phyloP scores from a whole-genome alignment of 2,797 vertebrate species.

The Poecile montanus region DNA sequence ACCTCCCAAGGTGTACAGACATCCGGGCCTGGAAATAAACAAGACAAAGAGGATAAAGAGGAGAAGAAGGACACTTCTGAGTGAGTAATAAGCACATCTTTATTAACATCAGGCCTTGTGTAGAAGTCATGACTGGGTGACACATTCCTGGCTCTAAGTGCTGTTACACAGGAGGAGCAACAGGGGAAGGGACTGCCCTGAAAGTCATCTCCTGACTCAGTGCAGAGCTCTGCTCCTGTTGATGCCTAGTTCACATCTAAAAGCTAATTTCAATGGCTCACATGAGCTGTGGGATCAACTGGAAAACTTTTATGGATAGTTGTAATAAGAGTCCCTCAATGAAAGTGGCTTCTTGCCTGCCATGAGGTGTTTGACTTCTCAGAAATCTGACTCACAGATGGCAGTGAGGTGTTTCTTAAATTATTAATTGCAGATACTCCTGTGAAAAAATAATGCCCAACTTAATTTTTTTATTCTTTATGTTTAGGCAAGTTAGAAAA shows the following conservation, averaged over 20 bases:
- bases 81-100: constrained; percentile 80
- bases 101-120: background rate
- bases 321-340: background rate
- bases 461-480: background rate
- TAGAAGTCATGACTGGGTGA: background rate
- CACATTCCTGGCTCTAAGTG: background rate
- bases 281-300: background rate
- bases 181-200: background rate
- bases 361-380: background rate
- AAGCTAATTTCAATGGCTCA: background rate
- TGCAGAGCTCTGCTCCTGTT: background rate
- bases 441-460: background rate
- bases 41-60: constrained; percentile 91
- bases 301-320: background rate
- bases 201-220: background rate
- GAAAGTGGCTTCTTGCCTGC: background rate
- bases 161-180: background rate
- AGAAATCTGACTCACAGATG: background rate
- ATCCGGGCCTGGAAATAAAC: constrained; percentile 85
- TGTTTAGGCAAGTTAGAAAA: constrained; percentile 93
- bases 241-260: background rate
- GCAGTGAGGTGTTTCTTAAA: background rate
- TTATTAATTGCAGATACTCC: background rate
- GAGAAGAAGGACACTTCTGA: constrained; percentile 94
- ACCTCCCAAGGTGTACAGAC: constrained; percentile 97